Evolutionary conservation across 2,797 vertebrate genomes (phyloP), one percentile per base, ranked within the genome.

Genomic region (Molossus molossus): DNA sequence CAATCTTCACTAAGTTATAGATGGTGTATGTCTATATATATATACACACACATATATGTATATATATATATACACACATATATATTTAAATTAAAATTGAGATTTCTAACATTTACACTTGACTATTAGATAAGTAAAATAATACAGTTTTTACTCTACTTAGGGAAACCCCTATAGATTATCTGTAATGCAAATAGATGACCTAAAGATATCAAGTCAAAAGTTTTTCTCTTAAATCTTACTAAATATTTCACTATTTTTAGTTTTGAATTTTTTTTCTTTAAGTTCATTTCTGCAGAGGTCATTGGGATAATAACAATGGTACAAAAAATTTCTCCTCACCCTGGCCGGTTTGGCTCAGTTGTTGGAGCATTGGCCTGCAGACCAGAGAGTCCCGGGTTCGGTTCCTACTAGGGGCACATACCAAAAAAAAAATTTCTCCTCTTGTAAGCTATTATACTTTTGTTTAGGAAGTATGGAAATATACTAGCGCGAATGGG

Each of bases 261-360:
- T 84, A 69, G 29, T 72, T 95, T 90, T 95, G 27, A 18, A 55
- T 88, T 96, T 96, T 89, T 89, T 53, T 53, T 3, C 17, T 94
- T 92, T 84, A 40, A 53, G 4, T 70, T 82, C 60, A 33, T 95
- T 95, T 97, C 17, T 87, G 48, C 33, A 91, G 58, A 87, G 60
- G 18, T 87, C 23, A 55, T 55, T 94, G 91, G 33, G 85, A 65
- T 73, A 88, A 45, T 80, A 67, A 53, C 80, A 87, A 33, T 75
- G n/a, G 37, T 50, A 29, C 23, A 65, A 69, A 80, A 80, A n/a
- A 57, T 37, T 57, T 94, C 29, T 92, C 13, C 13, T 33, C 33
- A 33, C 33, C 33, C 33, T 33, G 33, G 33, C 33, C 33, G 33
- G 33, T 33, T 33, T 33, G 33, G 33, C 33, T 33, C 3, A 33